Evolutionary conservation across 2,888 invertebrate species (phyloP).

Genomic region (Allophyes oxyacanthae): DNA sequence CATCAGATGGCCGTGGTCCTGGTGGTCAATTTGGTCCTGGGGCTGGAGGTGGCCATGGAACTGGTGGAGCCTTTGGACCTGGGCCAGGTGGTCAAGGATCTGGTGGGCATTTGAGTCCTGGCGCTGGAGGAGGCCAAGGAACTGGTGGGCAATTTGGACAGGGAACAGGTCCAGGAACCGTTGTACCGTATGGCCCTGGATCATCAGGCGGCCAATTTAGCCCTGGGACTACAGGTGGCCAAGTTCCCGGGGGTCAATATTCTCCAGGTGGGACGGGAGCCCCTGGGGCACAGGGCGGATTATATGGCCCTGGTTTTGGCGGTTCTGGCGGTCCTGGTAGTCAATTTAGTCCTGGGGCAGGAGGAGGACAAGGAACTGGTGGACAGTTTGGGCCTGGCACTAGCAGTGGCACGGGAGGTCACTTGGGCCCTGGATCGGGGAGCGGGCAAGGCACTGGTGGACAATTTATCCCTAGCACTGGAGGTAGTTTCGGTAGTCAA

Average conservation of each 20-base stretch:
- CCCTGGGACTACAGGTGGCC: too few relatives aligned
- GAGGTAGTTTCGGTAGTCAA: constrained; percentile 27
- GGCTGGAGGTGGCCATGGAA: constrained; percentile 10
- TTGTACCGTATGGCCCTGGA: too few relatives aligned
- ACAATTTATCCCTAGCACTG: constrained; percentile 24
- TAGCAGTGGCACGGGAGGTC: constrained; percentile 27
- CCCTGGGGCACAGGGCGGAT: too few relatives aligned
- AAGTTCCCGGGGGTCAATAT: constrained; percentile 18
- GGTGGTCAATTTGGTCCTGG: constrained; percentile 27
- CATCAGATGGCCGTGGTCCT: constrained; percentile 18
- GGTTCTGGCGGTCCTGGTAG: too few relatives aligned
- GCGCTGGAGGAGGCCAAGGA: constrained; percentile 12
- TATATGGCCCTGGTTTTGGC: too few relatives aligned
- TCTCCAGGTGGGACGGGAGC: constrained; percentile 21
- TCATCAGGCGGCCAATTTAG: too few relatives aligned
- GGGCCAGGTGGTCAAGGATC: constrained; percentile 15
- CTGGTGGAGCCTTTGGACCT: constrained; percentile 36
- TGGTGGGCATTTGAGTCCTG: constrained; percentile 4
- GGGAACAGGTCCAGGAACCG: too few relatives aligned
- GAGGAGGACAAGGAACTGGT: too few relatives aligned
- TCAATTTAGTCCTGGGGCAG: too few relatives aligned
- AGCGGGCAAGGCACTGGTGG: neutral
- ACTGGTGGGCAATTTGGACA: too few relatives aligned
- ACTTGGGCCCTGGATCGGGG: constrained; percentile 27
- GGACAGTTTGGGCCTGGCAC: constrained; percentile 9